Percentiles rank a stretch among this genome's conserved stretches.
Conservation (phyloP, 2,797 vertebrate genomes). For the Protonibea diacanthus region DNA sequence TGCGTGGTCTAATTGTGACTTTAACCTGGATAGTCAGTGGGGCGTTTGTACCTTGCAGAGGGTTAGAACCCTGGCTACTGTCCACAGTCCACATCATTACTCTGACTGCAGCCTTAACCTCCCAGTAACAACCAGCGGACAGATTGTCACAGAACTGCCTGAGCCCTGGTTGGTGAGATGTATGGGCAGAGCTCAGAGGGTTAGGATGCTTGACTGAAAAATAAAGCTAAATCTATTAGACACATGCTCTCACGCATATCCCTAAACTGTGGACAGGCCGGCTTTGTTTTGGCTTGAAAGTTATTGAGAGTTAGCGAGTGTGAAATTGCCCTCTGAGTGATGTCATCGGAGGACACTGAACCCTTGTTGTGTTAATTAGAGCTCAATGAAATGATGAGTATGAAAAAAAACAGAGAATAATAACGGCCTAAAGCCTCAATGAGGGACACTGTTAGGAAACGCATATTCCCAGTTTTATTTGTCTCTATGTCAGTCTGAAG, state of each 20-base stretch:
- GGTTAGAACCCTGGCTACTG: conserved; percentile 65
- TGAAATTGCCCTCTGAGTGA: conserved; percentile 82
- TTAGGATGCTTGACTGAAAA: conserved; percentile 40
- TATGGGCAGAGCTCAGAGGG: conserved; percentile 41
- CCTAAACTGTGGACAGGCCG: conserved; percentile 66
- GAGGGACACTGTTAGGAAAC: conserved; percentile 62
- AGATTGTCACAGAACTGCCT: conserved; percentile 26
- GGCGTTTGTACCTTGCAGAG: conserved; percentile 80
- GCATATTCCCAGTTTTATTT: conserved; percentile 39
- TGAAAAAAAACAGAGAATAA: conserved; percentile 51
- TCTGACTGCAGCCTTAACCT: conserved; percentile 70
- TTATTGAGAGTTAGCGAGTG: conserved; percentile 80
- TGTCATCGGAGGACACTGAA: conserved; percentile 79
- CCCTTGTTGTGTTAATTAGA: conserved; percentile 81
- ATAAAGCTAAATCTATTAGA: conserved; percentile 56
- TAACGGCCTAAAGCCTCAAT: conserved; percentile 62
- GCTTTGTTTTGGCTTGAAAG: conserved; percentile 77
- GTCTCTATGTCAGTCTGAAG: conserved; percentile 40
- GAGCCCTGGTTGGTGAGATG: conserved; percentile 32
- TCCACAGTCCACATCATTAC: conserved; percentile 80
- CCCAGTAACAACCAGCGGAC: conserved; percentile 51
- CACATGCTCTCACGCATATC: conserved; percentile 67
- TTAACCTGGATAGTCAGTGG: conserved; percentile 81
- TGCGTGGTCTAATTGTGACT: conserved; percentile 73
- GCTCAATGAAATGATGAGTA: conserved; percentile 76